phyloP scores from a whole-genome alignment of 2,797 vertebrate species.

The Trichosurus vulpecula region DNA sequence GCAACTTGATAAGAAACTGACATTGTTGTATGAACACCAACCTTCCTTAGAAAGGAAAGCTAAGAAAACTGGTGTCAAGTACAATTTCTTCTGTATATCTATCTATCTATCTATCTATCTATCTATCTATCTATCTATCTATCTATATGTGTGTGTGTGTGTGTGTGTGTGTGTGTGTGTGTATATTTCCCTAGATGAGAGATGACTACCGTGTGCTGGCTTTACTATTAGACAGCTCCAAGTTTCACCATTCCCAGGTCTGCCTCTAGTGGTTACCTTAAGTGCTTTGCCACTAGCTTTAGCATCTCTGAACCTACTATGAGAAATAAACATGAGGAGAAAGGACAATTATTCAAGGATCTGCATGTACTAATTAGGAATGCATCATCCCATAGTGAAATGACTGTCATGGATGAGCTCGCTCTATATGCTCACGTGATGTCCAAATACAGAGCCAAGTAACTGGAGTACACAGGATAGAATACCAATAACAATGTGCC shows the following conservation, averaged over 20 bases:
- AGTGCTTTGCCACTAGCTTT: not conserved
- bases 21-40: not conserved
- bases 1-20: not conserved
- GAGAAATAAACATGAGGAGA: not conserved
- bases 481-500: not conserved
- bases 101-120: too few relatives aligned
- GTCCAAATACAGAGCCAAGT: not conserved
- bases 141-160: too few relatives aligned
- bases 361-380: not conserved
- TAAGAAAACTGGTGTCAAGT: not conserved
- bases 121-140: too few relatives aligned
- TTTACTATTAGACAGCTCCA: not conserved
- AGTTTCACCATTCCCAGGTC: not conserved
- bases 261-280: not conserved
- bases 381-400: not conserved
- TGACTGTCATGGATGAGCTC: not conserved
- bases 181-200: not conserved
- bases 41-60: not conserved
- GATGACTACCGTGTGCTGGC: constrained; percentile 2
- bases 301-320: not conserved
- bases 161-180: too few relatives aligned
- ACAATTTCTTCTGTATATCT: not conserved
- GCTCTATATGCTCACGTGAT: not conserved
- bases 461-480: not conserved
- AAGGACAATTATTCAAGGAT: not conserved